These are phyloP conservation scores for Tinea trinotella DNA, from an alignment of 2,888 invertebrate genomes.

Conservation along the genomic window DNA sequence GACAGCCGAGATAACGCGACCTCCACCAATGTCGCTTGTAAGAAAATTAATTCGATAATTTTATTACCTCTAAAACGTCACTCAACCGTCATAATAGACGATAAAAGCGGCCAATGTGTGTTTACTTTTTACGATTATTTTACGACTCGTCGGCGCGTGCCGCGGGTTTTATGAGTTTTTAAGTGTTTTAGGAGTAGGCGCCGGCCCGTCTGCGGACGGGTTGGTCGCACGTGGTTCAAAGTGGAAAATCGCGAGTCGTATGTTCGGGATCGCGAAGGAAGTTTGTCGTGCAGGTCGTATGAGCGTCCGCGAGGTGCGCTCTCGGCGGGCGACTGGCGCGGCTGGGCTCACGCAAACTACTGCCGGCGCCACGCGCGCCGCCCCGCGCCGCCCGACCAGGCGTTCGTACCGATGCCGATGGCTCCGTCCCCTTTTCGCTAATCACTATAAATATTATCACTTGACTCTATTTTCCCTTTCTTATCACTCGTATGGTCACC, in stretches of 20 bases:
- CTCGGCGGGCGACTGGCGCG: conserved; percentile 65
- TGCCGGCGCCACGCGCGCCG: conserved; percentile 75
- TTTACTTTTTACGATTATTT: conserved; percentile 74
- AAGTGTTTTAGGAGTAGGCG: conserved; percentile 54
- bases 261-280: conserved; percentile 33
- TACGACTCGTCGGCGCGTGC: conserved; percentile 65
- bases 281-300: conserved; percentile 34
- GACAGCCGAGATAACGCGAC: conserved; percentile 64
- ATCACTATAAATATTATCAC: conserved; percentile 70
- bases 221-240: conserved; percentile 43
- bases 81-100: conserved; percentile 71
- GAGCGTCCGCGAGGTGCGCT: conserved; percentile 45
- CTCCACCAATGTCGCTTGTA: conserved; percentile 58
- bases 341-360: conserved; percentile 79
- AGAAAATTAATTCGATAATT: conserved; percentile 65
- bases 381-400: conserved; percentile 60
- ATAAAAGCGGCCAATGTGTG: conserved; percentile 68
- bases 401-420: conserved; percentile 42
- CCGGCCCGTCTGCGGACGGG: conserved; percentile 46
- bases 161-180: conserved; percentile 67
- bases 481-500: conserved; percentile 55
- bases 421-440: conserved; percentile 73
- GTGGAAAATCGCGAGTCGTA: conserved; percentile 59
- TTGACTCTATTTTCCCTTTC: conserved; percentile 25
- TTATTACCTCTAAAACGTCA: conserved; percentile 71